A percentile compares a stretch with the other conserved stretches of the same genome.
These are phyloP conservation scores for Leucoraja ocellata DNA, from an alignment of 2,797 vertebrate species.

Conservation along the genomic window DNA sequence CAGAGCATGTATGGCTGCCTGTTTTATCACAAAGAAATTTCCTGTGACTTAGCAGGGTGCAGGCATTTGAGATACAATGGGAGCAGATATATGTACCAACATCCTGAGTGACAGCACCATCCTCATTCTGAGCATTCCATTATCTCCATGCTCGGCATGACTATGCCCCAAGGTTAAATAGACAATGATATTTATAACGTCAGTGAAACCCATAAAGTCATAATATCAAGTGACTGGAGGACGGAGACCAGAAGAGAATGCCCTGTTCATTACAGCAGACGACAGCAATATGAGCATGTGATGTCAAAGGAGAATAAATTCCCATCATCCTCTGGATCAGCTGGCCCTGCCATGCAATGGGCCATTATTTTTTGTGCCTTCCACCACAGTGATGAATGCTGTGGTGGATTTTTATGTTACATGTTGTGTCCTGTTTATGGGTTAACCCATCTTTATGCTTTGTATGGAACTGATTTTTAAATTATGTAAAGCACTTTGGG, in stretches of 20 bases:
- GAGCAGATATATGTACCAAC: background rate
- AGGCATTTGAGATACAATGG: background rate
- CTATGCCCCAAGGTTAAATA: background rate
- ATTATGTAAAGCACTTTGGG: no score
- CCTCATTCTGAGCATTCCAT: background rate
- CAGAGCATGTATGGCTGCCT: background rate
- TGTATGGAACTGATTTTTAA: no score
- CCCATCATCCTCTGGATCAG: background rate
- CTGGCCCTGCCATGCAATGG: background rate
- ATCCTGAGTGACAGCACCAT: background rate
- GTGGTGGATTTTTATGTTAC: no score
- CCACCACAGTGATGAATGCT: no score
- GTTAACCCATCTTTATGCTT: no score
- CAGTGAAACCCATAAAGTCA: background rate
- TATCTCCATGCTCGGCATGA: background rate
- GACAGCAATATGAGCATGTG: background rate
- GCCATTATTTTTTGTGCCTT: no score
- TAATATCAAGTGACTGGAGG: background rate
- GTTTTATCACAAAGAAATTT: background rate
- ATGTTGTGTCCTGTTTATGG: no score
- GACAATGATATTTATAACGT: background rate
- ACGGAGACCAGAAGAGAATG: background rate
- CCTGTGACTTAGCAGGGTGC: background rate
- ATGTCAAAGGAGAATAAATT: background rate
- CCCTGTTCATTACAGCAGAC: background rate